Evolutionary conservation across 2,113 vertebrate species (phyloP).

Genomic region (Alethe castanea): DNA sequence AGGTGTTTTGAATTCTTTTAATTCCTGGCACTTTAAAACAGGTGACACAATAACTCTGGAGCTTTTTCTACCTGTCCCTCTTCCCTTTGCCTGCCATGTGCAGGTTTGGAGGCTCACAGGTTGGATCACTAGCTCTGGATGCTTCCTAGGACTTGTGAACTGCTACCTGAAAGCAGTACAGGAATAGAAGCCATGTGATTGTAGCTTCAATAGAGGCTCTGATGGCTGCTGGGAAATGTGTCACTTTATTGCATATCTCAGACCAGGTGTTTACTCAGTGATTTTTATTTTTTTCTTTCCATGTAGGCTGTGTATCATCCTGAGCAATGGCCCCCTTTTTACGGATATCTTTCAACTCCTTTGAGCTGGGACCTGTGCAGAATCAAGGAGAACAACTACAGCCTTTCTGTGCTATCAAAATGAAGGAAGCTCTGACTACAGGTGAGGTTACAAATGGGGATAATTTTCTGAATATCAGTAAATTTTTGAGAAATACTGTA

Average conservation of each 20-base stretch:
- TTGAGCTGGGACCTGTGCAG: conserved; percentile 84
- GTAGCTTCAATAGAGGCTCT: background rate
- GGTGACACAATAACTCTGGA: background rate
- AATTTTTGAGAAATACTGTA: background rate
- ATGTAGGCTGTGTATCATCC: background rate
- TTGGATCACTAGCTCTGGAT: background rate
- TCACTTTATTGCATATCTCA: background rate
- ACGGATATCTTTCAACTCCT: conserved; percentile 91
- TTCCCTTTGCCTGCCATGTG: background rate
- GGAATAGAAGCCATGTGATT: background rate
- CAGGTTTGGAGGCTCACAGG: background rate
- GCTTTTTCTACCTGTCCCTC: background rate
- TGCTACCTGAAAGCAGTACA: background rate
- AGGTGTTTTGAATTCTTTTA: background rate
- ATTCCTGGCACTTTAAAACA: background rate
- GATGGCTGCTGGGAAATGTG: background rate
- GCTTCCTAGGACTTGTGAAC: background rate
- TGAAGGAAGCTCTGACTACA: conserved; percentile 93
- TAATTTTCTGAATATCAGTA: background rate
- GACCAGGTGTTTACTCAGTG: background rate
- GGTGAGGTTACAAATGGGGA: conserved; percentile 70
- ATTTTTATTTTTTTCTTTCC: background rate
- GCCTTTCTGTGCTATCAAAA: conserved; percentile 93
- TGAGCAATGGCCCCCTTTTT: conserved; percentile 90
- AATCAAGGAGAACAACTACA: conserved; percentile 61